Percentiles rank a stretch among this genome's conserved stretches.
Evolutionary conservation across 2,888 invertebrate species (phyloP).

Genomic region (Blomia tropicalis): DNA sequence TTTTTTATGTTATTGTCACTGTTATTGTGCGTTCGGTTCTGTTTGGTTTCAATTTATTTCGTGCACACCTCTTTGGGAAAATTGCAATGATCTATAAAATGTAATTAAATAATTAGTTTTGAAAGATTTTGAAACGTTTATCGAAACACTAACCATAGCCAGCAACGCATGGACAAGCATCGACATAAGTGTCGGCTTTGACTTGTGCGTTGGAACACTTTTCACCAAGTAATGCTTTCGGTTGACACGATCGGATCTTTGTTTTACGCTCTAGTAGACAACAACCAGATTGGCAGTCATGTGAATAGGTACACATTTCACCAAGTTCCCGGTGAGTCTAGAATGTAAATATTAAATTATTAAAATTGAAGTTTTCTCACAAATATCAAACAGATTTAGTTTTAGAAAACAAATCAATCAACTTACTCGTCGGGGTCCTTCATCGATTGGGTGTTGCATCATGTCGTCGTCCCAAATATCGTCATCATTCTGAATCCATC

Average conservation of each 20-base stretch:
- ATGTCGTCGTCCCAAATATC: slow-evolving; percentile 26
- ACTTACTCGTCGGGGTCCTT: slow-evolving; percentile 24
- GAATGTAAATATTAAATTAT: neutral
- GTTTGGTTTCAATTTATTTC: too few species aligned
- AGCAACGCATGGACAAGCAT: slow-evolving; percentile 26
- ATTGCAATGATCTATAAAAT: slow-evolving; percentile 14
- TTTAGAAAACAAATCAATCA: slow-evolving; percentile 14
- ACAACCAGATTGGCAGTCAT: slow-evolving; percentile 26
- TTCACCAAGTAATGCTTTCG: slow-evolving; percentile 23
- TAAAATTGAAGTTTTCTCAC: neutral
- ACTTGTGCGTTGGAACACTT: slow-evolving; percentile 25
- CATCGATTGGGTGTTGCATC: slow-evolving; percentile 27
- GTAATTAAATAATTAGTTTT: neutral
- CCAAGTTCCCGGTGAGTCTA: slow-evolving; percentile 24
- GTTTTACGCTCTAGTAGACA: slow-evolving; percentile 25
- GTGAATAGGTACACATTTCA: slow-evolving; percentile 26
- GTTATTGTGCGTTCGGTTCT: too few species aligned
- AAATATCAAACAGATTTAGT: neutral
- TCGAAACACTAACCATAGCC: slow-evolving; percentile 16
- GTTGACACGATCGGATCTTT: slow-evolving; percentile 25
- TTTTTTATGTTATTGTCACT: neutral
- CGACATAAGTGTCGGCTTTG: slow-evolving; percentile 26
- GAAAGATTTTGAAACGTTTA: neutral
- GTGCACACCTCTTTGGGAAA: slow-evolving; percentile 21
- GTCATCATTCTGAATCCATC: slow-evolving; percentile 19